Conservation (phyloP, 2,888 invertebrate genomes). For the Ectropis crepuscularia region DNA sequence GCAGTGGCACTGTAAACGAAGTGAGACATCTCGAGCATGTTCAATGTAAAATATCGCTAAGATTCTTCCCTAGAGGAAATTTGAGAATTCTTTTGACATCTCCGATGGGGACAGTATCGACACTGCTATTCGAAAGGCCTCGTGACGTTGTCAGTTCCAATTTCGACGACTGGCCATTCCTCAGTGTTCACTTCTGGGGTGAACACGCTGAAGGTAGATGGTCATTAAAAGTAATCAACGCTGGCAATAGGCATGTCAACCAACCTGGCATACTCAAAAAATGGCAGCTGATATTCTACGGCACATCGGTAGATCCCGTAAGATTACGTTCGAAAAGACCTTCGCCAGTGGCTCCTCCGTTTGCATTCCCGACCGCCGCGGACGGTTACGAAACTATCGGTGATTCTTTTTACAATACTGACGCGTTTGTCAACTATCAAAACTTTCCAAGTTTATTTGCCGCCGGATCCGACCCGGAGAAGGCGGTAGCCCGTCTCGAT, state of each 20-base stretch:
- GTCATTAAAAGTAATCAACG: slow-evolving; percentile 91
- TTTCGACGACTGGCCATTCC: slow-evolving; percentile 99
- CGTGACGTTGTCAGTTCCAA: slow-evolving; percentile 95
- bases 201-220: slow-evolving; percentile 95
- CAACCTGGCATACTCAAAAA: slow-evolving; percentile 95
- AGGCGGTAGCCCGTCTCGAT: slow-evolving; percentile 90
- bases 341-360: slow-evolving; percentile 81
- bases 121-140: slow-evolving; percentile 96
- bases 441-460: slow-evolving; percentile 91
- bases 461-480: slow-evolving; percentile 91
- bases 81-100: slow-evolving; percentile 94
- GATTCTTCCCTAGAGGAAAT: slow-evolving; percentile 97
- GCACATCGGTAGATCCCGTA: slow-evolving; percentile 94
- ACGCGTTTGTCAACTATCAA: slow-evolving; percentile 90
- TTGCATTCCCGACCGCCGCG: slow-evolving; percentile 88
- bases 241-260: slow-evolving; percentile 91
- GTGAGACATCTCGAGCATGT: slow-evolving; percentile 98
- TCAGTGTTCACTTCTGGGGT: slow-evolving; percentile 99
- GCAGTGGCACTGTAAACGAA: slow-evolving; percentile 93
- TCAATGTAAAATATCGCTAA: slow-evolving; percentile 96
- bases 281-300: slow-evolving; percentile 98
- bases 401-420: slow-evolving; percentile 87
- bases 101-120: slow-evolving; percentile 97
- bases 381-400: slow-evolving; percentile 86
- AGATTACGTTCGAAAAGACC: slow-evolving; percentile 86